These are phyloP conservation scores for Gallinago paraguaiae DNA, from an alignment of 2,113 vertebrate species.

Conservation along the genomic window DNA sequence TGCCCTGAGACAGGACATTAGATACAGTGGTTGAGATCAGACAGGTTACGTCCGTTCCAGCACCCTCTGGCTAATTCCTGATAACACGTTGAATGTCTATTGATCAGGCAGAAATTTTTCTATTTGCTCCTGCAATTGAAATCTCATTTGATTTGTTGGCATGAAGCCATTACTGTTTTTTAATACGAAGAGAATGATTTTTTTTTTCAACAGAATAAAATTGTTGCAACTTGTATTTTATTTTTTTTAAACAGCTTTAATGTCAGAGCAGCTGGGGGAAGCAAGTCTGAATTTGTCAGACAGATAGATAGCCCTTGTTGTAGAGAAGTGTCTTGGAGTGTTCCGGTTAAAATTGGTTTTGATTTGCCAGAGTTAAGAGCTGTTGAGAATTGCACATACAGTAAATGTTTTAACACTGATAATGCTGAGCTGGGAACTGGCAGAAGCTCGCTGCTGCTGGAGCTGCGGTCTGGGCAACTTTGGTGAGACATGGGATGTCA, in stretches of 20 bases:
- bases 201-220: neutral
- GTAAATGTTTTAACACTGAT: conserved; percentile 61
- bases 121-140: conserved; percentile 23
- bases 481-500: neutral
- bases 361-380: conserved; percentile 61
- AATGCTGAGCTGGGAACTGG: conserved; percentile 36
- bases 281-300: conserved; percentile 53
- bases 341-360: conserved; percentile 64
- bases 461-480: neutral
- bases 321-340: conserved; percentile 50
- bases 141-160: conserved; percentile 28
- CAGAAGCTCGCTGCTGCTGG: neutral
- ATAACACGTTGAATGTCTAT: conserved; percentile 11
- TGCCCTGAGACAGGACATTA: neutral
- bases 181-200: neutral
- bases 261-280: conserved; percentile 31
- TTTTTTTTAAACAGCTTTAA: neutral
- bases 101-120: conserved; percentile 28
- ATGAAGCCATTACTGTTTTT: neutral
- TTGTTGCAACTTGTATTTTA: neutral
- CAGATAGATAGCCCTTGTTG: conserved; percentile 28
- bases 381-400: conserved; percentile 52
- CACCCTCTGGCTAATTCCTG: conserved; percentile 1
- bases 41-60: neutral
- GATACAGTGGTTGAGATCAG: neutral